Conservation (phyloP, 1,140 invertebrate genomes). For the Cydia fagiglandana region DNA sequence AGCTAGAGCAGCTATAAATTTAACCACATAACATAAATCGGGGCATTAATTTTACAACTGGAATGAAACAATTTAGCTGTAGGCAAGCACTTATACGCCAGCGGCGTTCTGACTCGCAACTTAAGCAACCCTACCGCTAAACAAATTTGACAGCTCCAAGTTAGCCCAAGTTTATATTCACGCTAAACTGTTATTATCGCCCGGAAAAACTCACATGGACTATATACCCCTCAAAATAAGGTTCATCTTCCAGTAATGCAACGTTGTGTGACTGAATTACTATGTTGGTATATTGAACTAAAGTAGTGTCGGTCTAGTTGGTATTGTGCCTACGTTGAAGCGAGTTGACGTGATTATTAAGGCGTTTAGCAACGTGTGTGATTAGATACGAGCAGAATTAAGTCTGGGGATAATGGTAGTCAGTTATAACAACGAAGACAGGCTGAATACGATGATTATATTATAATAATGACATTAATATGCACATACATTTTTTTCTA, state of each 20-base stretch:
- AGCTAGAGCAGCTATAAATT: conserved; percentile 39
- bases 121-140: conserved; percentile 71
- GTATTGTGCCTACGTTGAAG: conserved; percentile 71
- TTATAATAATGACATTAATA: too few species aligned
- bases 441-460: too few species aligned
- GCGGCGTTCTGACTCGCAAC: conserved; percentile 62
- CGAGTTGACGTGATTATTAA: conserved; percentile 73
- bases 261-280: neutral
- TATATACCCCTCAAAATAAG: conserved; percentile 41
- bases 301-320: conserved; percentile 67
- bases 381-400: conserved; percentile 41
- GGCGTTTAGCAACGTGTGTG: conserved; percentile 58
- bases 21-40: conserved; percentile 62
- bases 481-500: too few species aligned
- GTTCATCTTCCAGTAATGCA: conserved; percentile 39
- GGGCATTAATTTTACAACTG: conserved; percentile 73
- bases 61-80: conserved; percentile 75
- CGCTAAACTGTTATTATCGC: conserved; percentile 51
- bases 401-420: neutral
- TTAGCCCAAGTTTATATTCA: conserved; percentile 70
- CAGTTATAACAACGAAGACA: neutral
- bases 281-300: conserved; percentile 51
- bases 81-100: conserved; percentile 70
- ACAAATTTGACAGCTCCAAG: conserved; percentile 78
- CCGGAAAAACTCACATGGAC: conserved; percentile 33